These are phyloP conservation scores for Eristalis pertinax DNA, from an alignment of 2,888 invertebrate genomes.

Conservation along the genomic window DNA sequence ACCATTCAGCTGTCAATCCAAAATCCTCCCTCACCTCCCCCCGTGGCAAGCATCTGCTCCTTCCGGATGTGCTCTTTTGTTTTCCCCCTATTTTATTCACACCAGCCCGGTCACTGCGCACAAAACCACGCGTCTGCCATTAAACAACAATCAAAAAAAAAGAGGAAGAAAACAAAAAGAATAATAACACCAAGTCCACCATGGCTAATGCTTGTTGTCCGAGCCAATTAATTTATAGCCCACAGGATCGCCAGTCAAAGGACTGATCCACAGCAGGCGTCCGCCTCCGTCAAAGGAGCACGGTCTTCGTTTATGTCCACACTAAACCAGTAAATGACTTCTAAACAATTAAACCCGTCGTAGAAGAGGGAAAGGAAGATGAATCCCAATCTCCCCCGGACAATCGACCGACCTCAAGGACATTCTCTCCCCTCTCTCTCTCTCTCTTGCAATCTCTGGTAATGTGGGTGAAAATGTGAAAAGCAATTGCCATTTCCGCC, in stretches of 20 bases:
- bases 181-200: background rate
- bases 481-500: slow-evolving; percentile 37
- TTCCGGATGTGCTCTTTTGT: background rate
- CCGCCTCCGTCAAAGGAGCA: background rate
- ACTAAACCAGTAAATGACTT: slow-evolving; percentile 49
- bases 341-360: slow-evolving; percentile 43
- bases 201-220: slow-evolving; percentile 17
- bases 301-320: slow-evolving; percentile 21
- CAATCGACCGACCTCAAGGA: background rate
- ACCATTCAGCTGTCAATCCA: background rate
- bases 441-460: background rate
- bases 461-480: slow-evolving; percentile 8
- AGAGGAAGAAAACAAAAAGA: background rate
- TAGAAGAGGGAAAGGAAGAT: slow-evolving; percentile 22
- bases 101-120: background rate
- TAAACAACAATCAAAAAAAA: background rate
- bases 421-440: background rate
- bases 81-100: background rate
- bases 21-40: background rate
- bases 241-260: slow-evolving; percentile 21
- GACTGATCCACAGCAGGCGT: background rate
- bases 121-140: background rate
- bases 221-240: slow-evolving; percentile 52
- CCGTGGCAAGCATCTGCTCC: background rate
- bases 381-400: background rate